Percentiles rank a stretch among this genome's conserved stretches.
phyloP scores from a whole-genome alignment of 2,113 vertebrate genomes.

The Scomber colias region DNA sequence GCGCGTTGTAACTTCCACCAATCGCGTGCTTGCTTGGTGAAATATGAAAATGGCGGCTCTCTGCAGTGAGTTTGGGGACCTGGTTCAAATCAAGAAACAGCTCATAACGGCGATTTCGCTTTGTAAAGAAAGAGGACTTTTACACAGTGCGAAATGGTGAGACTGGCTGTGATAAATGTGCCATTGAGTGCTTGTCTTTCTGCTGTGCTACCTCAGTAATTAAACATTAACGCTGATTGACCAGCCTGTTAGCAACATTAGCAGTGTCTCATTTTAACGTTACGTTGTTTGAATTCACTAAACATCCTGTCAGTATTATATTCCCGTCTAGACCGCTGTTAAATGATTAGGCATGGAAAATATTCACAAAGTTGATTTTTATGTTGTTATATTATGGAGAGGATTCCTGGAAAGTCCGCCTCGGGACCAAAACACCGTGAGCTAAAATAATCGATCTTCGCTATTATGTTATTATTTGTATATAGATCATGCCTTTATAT shows the following conservation, averaged over 20 bases:
- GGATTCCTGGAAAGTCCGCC: background rate
- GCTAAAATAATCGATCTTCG: background rate
- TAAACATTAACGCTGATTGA: background rate
- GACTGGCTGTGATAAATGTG: background rate
- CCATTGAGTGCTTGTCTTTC: background rate
- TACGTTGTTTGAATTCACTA: background rate
- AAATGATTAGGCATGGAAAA: background rate
- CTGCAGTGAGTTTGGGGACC: conserved; percentile 87
- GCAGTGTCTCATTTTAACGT: conserved; percentile 16
- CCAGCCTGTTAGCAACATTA: conserved; percentile 53
- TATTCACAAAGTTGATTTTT: background rate
- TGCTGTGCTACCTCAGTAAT: background rate
- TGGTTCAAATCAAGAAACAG: conserved; percentile 94
- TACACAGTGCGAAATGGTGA: conserved; percentile 98
- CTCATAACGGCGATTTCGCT: conserved; percentile 91
- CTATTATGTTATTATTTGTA: background rate
- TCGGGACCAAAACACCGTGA: background rate
- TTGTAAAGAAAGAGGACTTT: conserved; percentile 93
- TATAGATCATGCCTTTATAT: no score
- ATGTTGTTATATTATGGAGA: background rate
- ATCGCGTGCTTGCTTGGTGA: conserved; percentile 35
- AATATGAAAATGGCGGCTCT: conserved; percentile 87
- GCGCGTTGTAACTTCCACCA: conserved; percentile 54
- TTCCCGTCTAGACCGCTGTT: background rate
- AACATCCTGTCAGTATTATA: no score